phyloP scores from a whole-genome alignment of 2,888 invertebrate genomes.

The Pemphredon lugubris region DNA sequence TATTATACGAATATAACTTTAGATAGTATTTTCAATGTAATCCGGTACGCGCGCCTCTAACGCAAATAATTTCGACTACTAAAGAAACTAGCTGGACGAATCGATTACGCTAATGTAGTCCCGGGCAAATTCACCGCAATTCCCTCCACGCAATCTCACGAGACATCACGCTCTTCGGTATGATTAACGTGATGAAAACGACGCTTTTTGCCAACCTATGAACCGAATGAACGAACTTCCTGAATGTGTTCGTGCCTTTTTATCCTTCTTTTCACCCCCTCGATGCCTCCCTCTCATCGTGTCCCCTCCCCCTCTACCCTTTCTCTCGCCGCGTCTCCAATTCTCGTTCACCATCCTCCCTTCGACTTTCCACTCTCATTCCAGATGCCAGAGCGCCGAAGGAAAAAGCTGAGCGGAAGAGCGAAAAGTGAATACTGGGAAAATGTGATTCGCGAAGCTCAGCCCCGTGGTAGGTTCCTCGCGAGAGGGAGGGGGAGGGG shows the following conservation, averaged over 20 bases:
- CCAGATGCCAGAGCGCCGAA: slow-evolving; percentile 42
- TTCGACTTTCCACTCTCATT: slow-evolving; percentile 14
- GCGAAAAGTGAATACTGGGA: slow-evolving; percentile 73
- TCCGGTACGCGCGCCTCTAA: too few species aligned
- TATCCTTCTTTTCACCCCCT: slow-evolving; percentile 21
- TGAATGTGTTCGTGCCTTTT: slow-evolving; percentile 43
- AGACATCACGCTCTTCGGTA: slow-evolving; percentile 27
- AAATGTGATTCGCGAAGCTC: slow-evolving; percentile 69
- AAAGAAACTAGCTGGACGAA: too few species aligned
- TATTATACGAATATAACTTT: too few species aligned
- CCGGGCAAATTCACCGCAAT: not conserved
- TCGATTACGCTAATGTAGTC: slow-evolving; percentile 39
- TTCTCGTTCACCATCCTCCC: slow-evolving; percentile 13
- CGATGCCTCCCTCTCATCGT: not conserved
- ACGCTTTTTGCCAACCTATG: slow-evolving; percentile 44
- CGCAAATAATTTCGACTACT: too few species aligned
- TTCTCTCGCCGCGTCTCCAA: not conserved
- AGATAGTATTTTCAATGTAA: too few species aligned
- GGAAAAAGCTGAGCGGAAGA: slow-evolving; percentile 55
- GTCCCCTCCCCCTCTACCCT: not conserved
- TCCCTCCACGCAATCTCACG: slow-evolving; percentile 5
- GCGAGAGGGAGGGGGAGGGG: too few species aligned
- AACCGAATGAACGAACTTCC: slow-evolving; percentile 43
- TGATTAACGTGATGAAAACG: slow-evolving; percentile 57
- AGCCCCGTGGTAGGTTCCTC: slow-evolving; percentile 49